Percentiles rank a stretch among this genome's conserved stretches.
Evolutionary conservation across 2,888 invertebrate genomes (phyloP).

Genomic region (Coelinius sp.): DNA sequence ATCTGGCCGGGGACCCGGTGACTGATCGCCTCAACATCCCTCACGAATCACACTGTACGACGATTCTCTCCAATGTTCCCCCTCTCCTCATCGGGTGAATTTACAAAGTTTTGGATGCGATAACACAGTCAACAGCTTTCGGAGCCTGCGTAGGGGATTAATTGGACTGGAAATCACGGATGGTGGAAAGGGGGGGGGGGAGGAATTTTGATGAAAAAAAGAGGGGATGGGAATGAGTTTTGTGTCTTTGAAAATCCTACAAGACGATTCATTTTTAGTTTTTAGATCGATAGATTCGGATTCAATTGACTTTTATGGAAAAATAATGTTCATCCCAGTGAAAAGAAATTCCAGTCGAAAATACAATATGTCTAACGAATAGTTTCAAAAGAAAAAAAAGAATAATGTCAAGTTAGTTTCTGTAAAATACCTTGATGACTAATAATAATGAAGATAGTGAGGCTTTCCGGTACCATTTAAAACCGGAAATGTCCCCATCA

Average conservation of each 20-base stretch:
- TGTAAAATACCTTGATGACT: not conserved
- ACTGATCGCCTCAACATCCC: constrained; percentile 57
- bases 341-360: too few species aligned
- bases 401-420: too few species aligned
- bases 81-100: constrained; percentile 4
- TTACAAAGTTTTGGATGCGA: constrained; percentile 19
- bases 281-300: too few species aligned
- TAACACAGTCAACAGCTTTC: constrained; percentile 23
- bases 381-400: too few species aligned
- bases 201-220: too few species aligned
- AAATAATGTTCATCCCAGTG: too few species aligned
- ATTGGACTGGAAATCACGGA: constrained; percentile 15
- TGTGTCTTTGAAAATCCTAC: too few species aligned
- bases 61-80: not conserved
- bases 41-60: not conserved
- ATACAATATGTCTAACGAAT: too few species aligned
- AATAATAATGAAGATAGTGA: not conserved
- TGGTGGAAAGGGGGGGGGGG: not conserved
- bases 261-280: too few species aligned
- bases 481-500: not conserved
- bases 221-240: too few species aligned
- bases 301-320: too few species aligned
- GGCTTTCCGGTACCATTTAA: not conserved
- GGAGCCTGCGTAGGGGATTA: not conserved
- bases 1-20: constrained; percentile 62